These are phyloP conservation scores for Ophraella communa DNA, from an alignment of 2,888 invertebrate genomes.

Conservation along the genomic window DNA sequence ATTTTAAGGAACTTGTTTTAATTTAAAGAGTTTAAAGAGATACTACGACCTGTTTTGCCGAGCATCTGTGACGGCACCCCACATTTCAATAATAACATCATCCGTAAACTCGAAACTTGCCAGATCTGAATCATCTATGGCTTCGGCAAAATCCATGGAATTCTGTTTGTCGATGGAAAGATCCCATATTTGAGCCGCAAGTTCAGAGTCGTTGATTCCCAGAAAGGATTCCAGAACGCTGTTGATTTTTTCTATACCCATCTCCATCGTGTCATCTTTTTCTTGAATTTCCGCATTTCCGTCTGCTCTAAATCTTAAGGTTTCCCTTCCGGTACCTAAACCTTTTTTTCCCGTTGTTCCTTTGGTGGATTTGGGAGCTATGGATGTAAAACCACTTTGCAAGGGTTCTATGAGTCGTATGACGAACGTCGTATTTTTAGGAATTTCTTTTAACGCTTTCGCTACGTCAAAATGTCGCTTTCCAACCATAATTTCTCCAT, in stretches of 20 bases:
- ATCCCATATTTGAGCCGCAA: constrained; percentile 94
- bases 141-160: constrained; percentile 95
- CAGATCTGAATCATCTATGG: constrained; percentile 90
- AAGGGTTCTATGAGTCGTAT: constrained; percentile 91
- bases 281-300: constrained; percentile 90
- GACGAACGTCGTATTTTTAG: constrained; percentile 84
- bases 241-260: constrained; percentile 92
- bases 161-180: constrained; percentile 83
- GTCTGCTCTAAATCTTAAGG: constrained; percentile 90
- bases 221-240: constrained; percentile 89
- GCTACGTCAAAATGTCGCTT: constrained; percentile 97
- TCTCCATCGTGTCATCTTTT: constrained; percentile 81
- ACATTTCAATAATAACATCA: constrained; percentile 96
- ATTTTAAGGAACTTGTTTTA: too few species aligned
- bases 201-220: constrained; percentile 94
- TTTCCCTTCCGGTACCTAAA: constrained; percentile 89
- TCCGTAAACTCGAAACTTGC: constrained; percentile 95
- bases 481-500: constrained; percentile 82
- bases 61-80: constrained; percentile 95
- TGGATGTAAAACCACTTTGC: constrained; percentile 89
- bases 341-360: constrained; percentile 66
- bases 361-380: constrained; percentile 72
- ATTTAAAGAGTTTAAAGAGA: too few species aligned
- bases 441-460: constrained; percentile 90
- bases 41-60: constrained; percentile 69